A percentile compares a stretch with the other conserved stretches of the same genome.
Conservation (phyloP, 2,888 invertebrate species). For the Saturnia japonica region DNA sequence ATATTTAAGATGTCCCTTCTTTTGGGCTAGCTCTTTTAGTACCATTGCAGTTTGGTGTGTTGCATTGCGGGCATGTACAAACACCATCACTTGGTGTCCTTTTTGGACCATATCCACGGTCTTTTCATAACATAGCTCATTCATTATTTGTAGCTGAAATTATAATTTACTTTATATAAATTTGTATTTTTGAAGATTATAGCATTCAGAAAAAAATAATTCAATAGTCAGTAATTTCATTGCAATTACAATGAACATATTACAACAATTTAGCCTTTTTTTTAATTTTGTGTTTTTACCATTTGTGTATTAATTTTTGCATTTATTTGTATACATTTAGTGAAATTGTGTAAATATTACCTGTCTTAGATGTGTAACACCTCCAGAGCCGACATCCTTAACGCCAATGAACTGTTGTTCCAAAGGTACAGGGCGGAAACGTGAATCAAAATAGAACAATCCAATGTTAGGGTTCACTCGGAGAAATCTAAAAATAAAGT, state of each 20-base stretch:
- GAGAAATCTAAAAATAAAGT: constrained; percentile 84
- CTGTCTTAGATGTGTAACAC: constrained; percentile 67
- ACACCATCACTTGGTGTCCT: constrained; percentile 98
- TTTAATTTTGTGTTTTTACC: no score
- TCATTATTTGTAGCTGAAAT: constrained; percentile 88
- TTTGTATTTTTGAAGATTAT: not conserved
- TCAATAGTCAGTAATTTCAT: no score
- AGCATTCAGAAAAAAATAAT: no score
- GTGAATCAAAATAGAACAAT: constrained; percentile 95
- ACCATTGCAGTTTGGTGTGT: constrained; percentile 94
- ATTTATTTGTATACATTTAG: not conserved
- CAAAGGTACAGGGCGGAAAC: constrained; percentile 97
- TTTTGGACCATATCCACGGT: constrained; percentile 91
- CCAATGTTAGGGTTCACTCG: constrained; percentile 96
- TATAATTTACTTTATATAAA: not conserved
- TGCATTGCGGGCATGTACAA: constrained; percentile 98
- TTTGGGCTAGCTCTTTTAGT: constrained; percentile 90
- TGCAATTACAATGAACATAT: no score
- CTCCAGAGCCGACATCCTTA: constrained; percentile 82
- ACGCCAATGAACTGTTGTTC: constrained; percentile 95
- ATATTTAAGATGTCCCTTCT: constrained; percentile 85
- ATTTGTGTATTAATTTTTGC: not conserved
- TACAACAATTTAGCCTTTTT: no score
- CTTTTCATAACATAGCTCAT: constrained; percentile 96
- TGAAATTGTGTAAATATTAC: constrained; percentile 36